Evolutionary conservation across 2,113 vertebrate genomes (phyloP), one percentile per base, ranked within the genome.

Genomic region (Cavia aperea): DNA sequence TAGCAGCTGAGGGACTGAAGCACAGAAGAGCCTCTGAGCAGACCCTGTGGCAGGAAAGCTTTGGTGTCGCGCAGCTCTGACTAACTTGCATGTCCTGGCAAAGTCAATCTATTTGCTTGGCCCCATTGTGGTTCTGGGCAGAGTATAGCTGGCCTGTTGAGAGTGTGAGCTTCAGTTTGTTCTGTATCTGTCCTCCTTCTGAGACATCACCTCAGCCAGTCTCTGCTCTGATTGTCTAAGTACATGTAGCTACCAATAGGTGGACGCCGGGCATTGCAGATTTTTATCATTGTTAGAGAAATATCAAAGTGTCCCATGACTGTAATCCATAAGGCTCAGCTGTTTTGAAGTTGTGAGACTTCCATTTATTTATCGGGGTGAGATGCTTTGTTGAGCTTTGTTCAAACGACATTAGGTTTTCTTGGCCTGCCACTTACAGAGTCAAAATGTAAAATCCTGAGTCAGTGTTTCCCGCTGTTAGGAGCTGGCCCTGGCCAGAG

Each of bases 91-190:
- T 68, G 39, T 70, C 72, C 60, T 16, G 43, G 49, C 19, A 43
- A 60, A 70, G 26, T 70, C 33, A 36, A 8, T 36, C 29, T 23
- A 19, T 66, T 31, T 36, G 49, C 26, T 26, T 16, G 14, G 24
- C 29, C 31, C 81, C 24, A 26, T 14, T 62, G 63, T 13, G 24
- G 9, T 33, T 49, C 66, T 8, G 0, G 4, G 0, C 2, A n/a
- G 56, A 15, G 31, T 2, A 7, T 3, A 4, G 43, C 31, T 1
- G 51, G 33, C 21, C 31, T 2, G 0, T 23, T n/a, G 65, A 33
- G 24, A 81, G 26, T 33, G 4, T 0, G 14, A 10, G 51, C 68
- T 73, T 51, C 23, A 36, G 49, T 72, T 19, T 33, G 19, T 63
- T 26, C 26, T 46, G 2, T 4, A 6, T 58, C 63, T 12, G 4